Conservation (phyloP, 2,797 vertebrate genomes). For the Apodemus agrarius region DNA sequence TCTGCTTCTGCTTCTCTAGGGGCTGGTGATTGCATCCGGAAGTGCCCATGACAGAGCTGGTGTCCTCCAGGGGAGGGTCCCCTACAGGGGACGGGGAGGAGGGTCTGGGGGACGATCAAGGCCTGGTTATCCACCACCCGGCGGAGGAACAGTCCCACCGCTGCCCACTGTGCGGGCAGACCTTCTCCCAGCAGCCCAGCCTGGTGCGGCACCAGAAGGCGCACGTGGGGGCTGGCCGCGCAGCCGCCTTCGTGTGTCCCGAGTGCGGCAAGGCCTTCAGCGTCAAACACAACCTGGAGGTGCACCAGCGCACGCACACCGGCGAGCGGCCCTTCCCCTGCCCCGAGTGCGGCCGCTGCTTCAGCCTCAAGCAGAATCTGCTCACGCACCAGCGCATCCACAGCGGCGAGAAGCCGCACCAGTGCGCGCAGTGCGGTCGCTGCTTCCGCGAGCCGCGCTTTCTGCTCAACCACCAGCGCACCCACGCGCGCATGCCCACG, state of each 20-base stretch:
- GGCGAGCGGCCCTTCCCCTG: slow-evolving; percentile 89
- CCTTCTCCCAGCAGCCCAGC: slow-evolving; percentile 91
- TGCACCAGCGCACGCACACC: slow-evolving; percentile 91
- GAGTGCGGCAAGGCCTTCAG: slow-evolving; percentile 91
- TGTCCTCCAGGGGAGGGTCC: slow-evolving; percentile 48
- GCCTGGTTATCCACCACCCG: slow-evolving; percentile 78
- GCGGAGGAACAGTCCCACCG: slow-evolving; percentile 80
- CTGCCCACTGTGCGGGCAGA: slow-evolving; percentile 89
- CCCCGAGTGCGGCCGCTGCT: slow-evolving; percentile 73
- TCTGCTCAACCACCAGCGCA: slow-evolving; percentile 91
- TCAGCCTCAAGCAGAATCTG: slow-evolving; percentile 83
- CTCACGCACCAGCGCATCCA: slow-evolving; percentile 82
- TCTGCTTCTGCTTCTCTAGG: slow-evolving; percentile 65
- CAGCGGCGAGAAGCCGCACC: slow-evolving; percentile 85
- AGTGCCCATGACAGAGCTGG: slow-evolving; percentile 73
- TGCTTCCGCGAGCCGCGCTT: slow-evolving; percentile 92
- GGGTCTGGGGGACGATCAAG: slow-evolving; percentile 70
- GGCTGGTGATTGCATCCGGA: slow-evolving; percentile 57
- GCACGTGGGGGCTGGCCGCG: slow-evolving; percentile 88
- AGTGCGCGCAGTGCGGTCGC: slow-evolving; percentile 90
- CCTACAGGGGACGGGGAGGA: slow-evolving; percentile 64
- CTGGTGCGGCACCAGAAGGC: slow-evolving; percentile 91
- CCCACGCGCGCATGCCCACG: slow-evolving; percentile 86
- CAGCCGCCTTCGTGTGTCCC: slow-evolving; percentile 86
- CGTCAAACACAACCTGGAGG: slow-evolving; percentile 90